A percentile compares a stretch with the other conserved stretches of the same genome.
Conservation (phyloP, 2,888 invertebrate genomes). For the Cephalotes varians region DNA sequence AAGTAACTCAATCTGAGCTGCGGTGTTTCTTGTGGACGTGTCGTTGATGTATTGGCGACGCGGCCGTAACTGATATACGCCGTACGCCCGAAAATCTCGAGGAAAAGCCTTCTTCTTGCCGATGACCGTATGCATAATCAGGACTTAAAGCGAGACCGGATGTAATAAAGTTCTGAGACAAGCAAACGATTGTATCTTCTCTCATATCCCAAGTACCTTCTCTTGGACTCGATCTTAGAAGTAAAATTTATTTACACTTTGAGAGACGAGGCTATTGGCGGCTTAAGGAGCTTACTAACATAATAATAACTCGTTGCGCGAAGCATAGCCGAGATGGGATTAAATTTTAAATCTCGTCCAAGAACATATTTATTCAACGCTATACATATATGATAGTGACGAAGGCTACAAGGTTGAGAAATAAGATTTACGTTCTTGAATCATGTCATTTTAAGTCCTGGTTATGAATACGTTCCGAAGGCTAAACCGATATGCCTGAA, state of each 20-base stretch:
- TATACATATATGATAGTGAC: not conserved
- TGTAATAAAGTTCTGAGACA: not conserved
- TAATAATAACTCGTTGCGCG: not conserved
- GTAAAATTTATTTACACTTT: constrained; percentile 10
- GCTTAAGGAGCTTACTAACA: not conserved
- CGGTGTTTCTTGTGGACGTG: constrained; percentile 63
- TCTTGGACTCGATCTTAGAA: not conserved
- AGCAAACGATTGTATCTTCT: not conserved
- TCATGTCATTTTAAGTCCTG: constrained; percentile 16
- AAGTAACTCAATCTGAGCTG: constrained; percentile 84
- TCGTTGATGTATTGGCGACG: constrained; percentile 14
- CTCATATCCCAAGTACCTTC: not conserved
- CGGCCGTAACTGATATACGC: not conserved
- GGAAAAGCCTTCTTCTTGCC: not conserved
- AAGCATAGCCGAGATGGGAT: not conserved
- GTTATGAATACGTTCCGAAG: constrained; percentile 25
- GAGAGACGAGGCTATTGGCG: not conserved
- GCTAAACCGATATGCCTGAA: constrained; percentile 2
- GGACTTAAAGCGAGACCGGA: constrained; percentile 15
- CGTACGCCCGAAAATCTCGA: constrained; percentile 23
- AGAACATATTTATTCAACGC: not conserved
- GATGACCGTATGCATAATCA: constrained; percentile 28
- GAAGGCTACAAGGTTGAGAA: constrained; percentile 2
- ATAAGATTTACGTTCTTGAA: not conserved
- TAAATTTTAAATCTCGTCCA: constrained; percentile 20